phyloP scores from a whole-genome alignment of 2,888 invertebrate species.

The Cremastinae sp. region DNA sequence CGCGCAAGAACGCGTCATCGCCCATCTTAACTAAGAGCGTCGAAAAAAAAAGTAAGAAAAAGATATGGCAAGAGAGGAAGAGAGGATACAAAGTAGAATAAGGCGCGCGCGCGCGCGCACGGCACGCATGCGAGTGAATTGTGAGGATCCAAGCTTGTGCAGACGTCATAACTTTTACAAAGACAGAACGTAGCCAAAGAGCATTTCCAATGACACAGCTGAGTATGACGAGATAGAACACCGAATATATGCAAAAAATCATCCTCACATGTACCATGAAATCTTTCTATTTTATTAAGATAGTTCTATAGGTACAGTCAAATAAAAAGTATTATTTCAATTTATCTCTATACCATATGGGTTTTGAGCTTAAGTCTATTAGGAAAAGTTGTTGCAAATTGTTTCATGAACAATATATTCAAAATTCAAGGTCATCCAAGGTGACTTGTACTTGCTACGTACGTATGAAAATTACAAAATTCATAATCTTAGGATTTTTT shows the following conservation, averaged over 20 bases:
- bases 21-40: conserved; percentile 62
- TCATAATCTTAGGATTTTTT: too few species aligned
- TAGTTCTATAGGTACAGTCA: background rate
- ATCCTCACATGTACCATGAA: background rate
- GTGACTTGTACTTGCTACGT: too few species aligned
- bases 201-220: conserved; percentile 62
- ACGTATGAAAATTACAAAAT: too few species aligned
- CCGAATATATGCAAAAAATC: conserved; percentile 25
- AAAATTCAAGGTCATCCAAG: too few species aligned
- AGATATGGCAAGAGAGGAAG: too few species aligned
- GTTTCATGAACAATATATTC: too few species aligned
- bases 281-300: conserved; percentile 1
- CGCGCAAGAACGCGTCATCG: conserved; percentile 69
- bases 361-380: too few species aligned
- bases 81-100: conserved; percentile 8
- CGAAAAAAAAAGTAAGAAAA: conserved; percentile 41
- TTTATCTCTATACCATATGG: too few species aligned
- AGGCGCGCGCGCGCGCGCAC: conserved; percentile 10
- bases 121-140: conserved; percentile 33
- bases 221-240: conserved; percentile 46
- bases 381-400: too few species aligned
- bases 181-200: conserved; percentile 59
- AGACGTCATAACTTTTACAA: conserved; percentile 48
- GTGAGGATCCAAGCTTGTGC: conserved; percentile 45
- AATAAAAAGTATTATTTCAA: too few species aligned